Percentiles rank a stretch among this genome's conserved stretches.
Evolutionary conservation across 2,797 vertebrate species (phyloP).

Genomic region (Mormyrops boulengeri): DNA sequence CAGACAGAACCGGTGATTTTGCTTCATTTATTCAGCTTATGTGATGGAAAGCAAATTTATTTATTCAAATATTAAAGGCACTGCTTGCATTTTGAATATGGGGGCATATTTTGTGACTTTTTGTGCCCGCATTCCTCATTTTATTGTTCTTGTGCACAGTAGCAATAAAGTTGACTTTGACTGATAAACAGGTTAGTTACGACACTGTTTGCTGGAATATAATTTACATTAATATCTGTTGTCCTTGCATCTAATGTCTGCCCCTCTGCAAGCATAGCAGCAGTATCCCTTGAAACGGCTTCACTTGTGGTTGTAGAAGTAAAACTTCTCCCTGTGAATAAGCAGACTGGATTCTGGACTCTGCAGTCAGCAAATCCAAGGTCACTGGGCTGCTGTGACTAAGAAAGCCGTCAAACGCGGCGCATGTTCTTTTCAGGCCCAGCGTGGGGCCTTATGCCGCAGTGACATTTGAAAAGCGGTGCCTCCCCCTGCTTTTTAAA

Average conservation of each 20-base stretch:
- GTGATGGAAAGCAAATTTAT: neutral
- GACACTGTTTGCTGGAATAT: neutral
- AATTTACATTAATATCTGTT: neutral
- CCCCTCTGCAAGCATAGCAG: neutral
- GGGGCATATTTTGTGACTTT: neutral
- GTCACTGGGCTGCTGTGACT: neutral
- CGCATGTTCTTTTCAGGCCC: neutral
- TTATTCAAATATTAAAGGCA: neutral
- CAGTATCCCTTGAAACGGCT: neutral
- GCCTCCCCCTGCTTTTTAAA: neutral
- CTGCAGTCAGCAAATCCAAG: neutral
- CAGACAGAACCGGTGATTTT: neutral
- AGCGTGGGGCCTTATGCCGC: neutral
- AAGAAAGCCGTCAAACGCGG: neutral
- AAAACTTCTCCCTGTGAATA: neutral
- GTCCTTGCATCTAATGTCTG: neutral
- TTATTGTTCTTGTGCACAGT: neutral
- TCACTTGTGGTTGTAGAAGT: neutral
- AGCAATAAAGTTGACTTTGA: neutral
- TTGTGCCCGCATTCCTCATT: neutral
- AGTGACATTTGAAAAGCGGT: neutral
- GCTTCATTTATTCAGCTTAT: neutral
- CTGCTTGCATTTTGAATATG: neutral
- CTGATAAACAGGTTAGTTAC: neutral
- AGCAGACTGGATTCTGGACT: neutral